These are phyloP conservation scores for Spheniscus humboldti DNA, from an alignment of 2,797 vertebrate genomes.

Conservation along the genomic window DNA sequence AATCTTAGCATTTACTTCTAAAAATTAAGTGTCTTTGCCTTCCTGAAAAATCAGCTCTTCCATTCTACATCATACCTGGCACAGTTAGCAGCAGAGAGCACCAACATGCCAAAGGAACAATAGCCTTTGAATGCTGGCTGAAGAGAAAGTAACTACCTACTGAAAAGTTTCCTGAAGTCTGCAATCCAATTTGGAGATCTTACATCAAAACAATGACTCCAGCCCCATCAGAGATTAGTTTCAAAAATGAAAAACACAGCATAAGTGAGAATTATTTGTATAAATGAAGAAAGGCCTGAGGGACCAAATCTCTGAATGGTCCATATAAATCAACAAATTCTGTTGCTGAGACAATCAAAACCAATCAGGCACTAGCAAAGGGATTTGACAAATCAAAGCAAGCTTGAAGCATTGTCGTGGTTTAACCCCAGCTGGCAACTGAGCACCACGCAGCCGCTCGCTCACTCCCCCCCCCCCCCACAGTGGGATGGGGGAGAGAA, in stretches of 20 bases:
- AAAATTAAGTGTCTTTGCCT: not conserved
- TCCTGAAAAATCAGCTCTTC: not conserved
- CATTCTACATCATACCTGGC: not conserved
- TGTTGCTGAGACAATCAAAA: not conserved
- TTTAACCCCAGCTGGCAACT: too few relatives aligned
- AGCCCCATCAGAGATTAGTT: not conserved
- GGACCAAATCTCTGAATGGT: not conserved
- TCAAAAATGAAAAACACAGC: not conserved
- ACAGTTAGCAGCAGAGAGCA: not conserved
- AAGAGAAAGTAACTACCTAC: not conserved
- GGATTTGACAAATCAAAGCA: not conserved
- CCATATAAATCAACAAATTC: not conserved
- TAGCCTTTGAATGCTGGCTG: not conserved
- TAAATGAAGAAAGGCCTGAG: not conserved
- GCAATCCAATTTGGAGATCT: not conserved
- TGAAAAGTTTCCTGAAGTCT: not conserved
- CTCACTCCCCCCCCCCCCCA: too few relatives aligned
- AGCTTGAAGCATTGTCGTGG: not conserved
- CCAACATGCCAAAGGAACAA: not conserved
- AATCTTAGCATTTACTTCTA: not conserved
- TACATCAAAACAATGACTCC: not conserved
- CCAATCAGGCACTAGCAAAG: not conserved
- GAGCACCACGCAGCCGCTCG: too few relatives aligned
- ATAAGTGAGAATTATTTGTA: not conserved
- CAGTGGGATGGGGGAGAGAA: too few relatives aligned